Base-by-base conservation (phyloP, 2,113 vertebrate species). In the Zosterops hypoxanthus region DNA sequence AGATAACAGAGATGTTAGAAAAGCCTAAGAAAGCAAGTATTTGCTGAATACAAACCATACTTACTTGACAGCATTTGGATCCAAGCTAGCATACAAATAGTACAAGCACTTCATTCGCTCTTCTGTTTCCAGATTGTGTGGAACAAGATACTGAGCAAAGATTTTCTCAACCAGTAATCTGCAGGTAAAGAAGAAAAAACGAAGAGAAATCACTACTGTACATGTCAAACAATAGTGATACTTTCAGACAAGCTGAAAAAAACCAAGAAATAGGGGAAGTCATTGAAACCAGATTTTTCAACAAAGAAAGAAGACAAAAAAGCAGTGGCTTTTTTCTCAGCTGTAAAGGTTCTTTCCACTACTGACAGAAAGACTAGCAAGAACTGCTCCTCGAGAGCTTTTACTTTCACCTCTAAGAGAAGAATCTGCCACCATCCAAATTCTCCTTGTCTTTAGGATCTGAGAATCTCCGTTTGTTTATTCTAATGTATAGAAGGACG, bases 31-130 rank as follows among this genome's bases (percentile, higher is more conserved):
- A 72, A 64, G 10, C 11, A 88, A 73, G 50, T n/a, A 70, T 76
- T 80, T 82, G 24, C 31, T 68, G 33, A 84, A 81, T 78, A 82
- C 60, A 96, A 94, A 76, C 57, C 53, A 66, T 82, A 99, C 99
- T 99, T 85, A 99, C 99, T 99, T 99, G 83, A 99, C 99, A 92
- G 99, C 99, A 92, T 99, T 99, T 79, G 99, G 99, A 97, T 99
- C 99, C 98, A 99, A 98, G 90, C 99, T 99, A 96, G 99, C 99
- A 72, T 99, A 99, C 96, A 99, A 98, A 97, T 99, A 99, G 97
- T 99, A 99, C 22, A 99, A 98, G 98, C 99, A 99, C 94, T 99
- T 99, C 99, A 99, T 99, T 97, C 99, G 98, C 92, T 99, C 99
- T 98, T 99, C 99, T 0, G 99, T 99, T 98, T 99, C 99, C 92